phyloP scores from a whole-genome alignment of 1,140 invertebrate genomes.

The Neodiprion virginianus region DNA sequence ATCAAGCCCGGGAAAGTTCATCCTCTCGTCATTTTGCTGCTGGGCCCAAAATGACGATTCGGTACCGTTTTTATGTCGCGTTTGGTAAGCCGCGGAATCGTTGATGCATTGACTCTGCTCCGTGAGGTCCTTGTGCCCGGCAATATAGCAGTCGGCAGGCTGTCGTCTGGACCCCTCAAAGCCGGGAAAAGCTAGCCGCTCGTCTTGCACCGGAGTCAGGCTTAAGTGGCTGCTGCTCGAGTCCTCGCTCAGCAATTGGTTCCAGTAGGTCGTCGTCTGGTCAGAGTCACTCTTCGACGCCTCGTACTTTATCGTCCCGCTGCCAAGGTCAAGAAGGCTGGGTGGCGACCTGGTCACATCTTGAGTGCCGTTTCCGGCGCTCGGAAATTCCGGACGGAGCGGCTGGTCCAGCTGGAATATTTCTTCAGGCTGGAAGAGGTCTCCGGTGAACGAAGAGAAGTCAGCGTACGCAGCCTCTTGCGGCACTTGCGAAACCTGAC shows the following conservation, averaged over 20 bases:
- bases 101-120: conserved; percentile 15
- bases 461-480: conserved; percentile 57
- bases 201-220: conserved; percentile 35
- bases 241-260: conserved; percentile 59
- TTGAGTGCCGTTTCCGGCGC: conserved; percentile 43
- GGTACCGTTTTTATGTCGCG: conserved; percentile 28
- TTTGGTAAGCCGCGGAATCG: conserved; percentile 17
- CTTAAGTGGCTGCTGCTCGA: conserved; percentile 62
- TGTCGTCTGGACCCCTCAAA: conserved; percentile 28
- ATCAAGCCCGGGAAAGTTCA: conserved; percentile 42
- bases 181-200: conserved; percentile 34
- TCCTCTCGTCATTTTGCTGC: conserved; percentile 38
- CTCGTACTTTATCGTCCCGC: conserved; percentile 68
- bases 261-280: conserved; percentile 51
- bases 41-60: conserved; percentile 31
- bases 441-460: conserved; percentile 65
- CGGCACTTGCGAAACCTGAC: conserved; percentile 41
- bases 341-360: conserved; percentile 69
- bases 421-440: conserved; percentile 79
- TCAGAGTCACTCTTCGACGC: conserved; percentile 41
- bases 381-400: conserved; percentile 67
- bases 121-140: conserved; percentile 9
- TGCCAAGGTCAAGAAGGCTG: conserved; percentile 74
- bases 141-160: conserved; percentile 23
- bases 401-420: conserved; percentile 80